Conservation (phyloP, 2,797 vertebrate genomes). For the Phalanger gymnotis region DNA sequence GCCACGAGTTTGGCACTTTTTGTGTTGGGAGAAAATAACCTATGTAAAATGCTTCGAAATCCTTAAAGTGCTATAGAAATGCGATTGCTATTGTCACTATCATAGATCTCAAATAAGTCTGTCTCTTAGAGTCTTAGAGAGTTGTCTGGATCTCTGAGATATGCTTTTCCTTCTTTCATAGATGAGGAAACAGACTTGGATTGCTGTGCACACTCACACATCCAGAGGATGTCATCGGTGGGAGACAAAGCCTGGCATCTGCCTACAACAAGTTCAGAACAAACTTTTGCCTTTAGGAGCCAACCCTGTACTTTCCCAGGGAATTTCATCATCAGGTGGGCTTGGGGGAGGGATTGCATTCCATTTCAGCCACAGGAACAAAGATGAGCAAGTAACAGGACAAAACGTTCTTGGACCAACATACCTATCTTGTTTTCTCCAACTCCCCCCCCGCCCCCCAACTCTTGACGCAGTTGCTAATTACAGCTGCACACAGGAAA, state of each 20-base stretch:
- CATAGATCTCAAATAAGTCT: neutral
- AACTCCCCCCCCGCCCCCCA: rapidly evolving
- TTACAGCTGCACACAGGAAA: slow-evolving; percentile 65
- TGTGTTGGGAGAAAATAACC: neutral
- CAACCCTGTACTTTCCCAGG: neutral
- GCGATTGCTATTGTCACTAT: neutral
- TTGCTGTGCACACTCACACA: neutral
- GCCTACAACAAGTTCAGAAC: neutral
- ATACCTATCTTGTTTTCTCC: slow-evolving; percentile 40
- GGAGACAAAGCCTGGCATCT: neutral
- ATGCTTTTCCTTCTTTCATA: neutral
- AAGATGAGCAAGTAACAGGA: slow-evolving; percentile 67
- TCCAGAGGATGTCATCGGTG: neutral
- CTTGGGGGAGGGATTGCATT: slow-evolving; percentile 16
- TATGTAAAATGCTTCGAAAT: neutral
- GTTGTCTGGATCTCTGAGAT: neutral
- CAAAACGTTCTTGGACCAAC: slow-evolving; percentile 70
- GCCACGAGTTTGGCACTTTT: neutral
- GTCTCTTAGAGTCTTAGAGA: neutral
- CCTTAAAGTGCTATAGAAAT: neutral
- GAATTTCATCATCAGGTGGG: slow-evolving; percentile 6
- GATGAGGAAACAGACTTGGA: neutral
- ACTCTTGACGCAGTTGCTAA: slow-evolving; percentile 63
- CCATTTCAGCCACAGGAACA: slow-evolving; percentile 54
- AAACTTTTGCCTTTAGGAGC: neutral